These are phyloP conservation scores for Dryas iulia DNA, from an alignment of 1,140 invertebrate species.

Conservation along the genomic window DNA sequence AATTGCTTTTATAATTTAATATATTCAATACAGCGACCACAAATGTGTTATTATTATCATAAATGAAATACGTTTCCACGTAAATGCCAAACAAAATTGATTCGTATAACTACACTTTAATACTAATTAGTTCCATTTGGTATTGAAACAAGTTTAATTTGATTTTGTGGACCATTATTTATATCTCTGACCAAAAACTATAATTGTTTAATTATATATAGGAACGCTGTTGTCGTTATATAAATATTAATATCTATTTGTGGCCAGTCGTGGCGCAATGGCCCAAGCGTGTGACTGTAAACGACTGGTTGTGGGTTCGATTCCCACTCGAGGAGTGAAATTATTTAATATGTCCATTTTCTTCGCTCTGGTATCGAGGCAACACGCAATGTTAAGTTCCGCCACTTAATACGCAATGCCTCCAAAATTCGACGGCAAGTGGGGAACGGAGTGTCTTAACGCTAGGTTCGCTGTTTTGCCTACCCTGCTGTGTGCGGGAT, in stretches of 20 bases:
- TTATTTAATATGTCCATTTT: too few relatives aligned
- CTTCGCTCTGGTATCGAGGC: too few relatives aligned
- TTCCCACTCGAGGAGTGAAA: too few relatives aligned
- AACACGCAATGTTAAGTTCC: too few relatives aligned
- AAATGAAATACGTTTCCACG: conserved; percentile 20
- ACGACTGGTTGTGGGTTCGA: too few relatives aligned
- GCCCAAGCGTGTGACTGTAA: too few relatives aligned
- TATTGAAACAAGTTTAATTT: conserved; percentile 17
- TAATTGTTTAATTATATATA: not conserved
- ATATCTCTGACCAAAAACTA: not conserved
- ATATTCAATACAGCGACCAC: conserved; percentile 13
- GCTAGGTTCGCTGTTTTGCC: too few relatives aligned
- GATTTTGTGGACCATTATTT: conserved; percentile 4
- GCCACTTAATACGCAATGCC: too few relatives aligned
- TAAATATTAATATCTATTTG: not conserved
- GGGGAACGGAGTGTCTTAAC: too few relatives aligned
- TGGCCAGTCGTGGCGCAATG: too few relatives aligned
- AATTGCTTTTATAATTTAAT: conserved; percentile 9
- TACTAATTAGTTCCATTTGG: conserved; percentile 17
- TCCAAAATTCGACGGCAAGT: too few relatives aligned
- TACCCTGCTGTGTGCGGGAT: too few relatives aligned
- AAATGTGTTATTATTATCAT: conserved; percentile 22
- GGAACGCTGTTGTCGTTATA: not conserved
- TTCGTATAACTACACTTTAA: conserved; percentile 19
- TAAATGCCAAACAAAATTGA: conserved; percentile 24